Base-by-base conservation (phyloP, 2,113 vertebrate genomes). In the Gymnorhina tibicen region DNA sequence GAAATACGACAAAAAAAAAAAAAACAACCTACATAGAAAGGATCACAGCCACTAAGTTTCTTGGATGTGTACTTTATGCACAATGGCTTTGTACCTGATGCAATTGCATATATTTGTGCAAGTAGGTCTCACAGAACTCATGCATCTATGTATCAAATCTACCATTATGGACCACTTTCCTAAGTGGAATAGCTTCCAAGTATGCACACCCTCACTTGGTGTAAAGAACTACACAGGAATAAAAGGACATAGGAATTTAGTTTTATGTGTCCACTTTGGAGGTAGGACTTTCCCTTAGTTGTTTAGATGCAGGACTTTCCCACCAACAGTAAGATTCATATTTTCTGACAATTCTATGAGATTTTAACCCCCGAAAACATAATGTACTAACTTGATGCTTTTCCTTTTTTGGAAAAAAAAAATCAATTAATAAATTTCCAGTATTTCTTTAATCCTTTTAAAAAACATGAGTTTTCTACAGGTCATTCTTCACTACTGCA, bases 1-100 rank as follows among this genome's bases (percentile, higher is more conserved):
- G 42, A 91, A 84, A 77, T 80, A 85, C 19, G 56, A 87, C 76
- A 39, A 78, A 87, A 81, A 81, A 89, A 76, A 92, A 87, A 87
- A 41, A 93, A 97, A 96, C n/a, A n/a, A 37, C 53, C 72, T 95
- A 89, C 80, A 94, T 21, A 32, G 94, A 90, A 96, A 95, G 46
- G 72, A 68, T 77, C 62, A 72, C 19, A 89, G 72, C 52, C 90
- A 58, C 74, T 66, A 56, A 75, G 52, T 95, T 96, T 95, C 79
- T 68, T 85, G 68, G 52, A 86, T 24, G 69, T 32, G 37, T 81
- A 89, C 50, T 74, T 87, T 87, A 89, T 7, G 22, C 90, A 92
- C 11, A 7, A 55, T 47, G 10, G n/a, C 44, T 75, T 75, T 75
- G 35, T 5, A 78, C 12, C 10, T 41, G 6, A 12, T 39, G 27